phyloP scores from a whole-genome alignment of 2,888 invertebrate species.

The Masnerella sp. region DNA sequence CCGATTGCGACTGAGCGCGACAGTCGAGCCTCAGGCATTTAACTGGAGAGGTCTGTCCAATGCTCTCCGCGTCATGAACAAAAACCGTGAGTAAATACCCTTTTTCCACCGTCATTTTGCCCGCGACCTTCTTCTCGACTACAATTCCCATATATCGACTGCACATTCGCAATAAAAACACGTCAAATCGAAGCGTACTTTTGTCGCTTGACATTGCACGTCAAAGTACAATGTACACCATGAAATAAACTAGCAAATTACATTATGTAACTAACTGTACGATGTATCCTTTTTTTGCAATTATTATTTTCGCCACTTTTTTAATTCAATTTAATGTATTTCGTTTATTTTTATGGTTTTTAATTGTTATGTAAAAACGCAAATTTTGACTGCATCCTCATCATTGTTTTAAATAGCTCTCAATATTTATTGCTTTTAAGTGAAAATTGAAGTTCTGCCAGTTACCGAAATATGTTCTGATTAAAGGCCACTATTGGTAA shows the following conservation, averaged over 20 bases:
- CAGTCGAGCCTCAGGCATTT: constrained; percentile 34
- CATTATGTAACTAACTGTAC: constrained; percentile 10
- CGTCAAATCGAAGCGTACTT: background rate
- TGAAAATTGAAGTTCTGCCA: background rate
- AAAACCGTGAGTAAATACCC: constrained; percentile 31
- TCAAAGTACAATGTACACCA: constrained; percentile 37
- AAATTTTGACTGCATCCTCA: background rate
- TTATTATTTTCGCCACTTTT: no score
- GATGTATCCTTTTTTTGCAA: background rate
- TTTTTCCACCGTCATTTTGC: background rate
- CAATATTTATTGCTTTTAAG: background rate
- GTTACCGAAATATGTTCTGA: background rate
- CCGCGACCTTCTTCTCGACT: background rate
- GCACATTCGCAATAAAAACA: background rate
- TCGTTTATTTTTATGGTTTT: no score
- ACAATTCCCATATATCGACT: no score
- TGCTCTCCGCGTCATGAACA: constrained; percentile 31
- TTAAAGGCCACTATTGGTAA: background rate
- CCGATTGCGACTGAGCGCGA: constrained; percentile 27
- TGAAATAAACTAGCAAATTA: constrained; percentile 26
- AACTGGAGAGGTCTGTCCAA: constrained; percentile 2
- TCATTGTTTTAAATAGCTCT: background rate
- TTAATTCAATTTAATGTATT: no score
- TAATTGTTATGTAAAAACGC: background rate
- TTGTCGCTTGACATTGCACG: background rate